Conservation (phyloP, 2,797 vertebrate genomes). For the Masticophis lateralis region DNA sequence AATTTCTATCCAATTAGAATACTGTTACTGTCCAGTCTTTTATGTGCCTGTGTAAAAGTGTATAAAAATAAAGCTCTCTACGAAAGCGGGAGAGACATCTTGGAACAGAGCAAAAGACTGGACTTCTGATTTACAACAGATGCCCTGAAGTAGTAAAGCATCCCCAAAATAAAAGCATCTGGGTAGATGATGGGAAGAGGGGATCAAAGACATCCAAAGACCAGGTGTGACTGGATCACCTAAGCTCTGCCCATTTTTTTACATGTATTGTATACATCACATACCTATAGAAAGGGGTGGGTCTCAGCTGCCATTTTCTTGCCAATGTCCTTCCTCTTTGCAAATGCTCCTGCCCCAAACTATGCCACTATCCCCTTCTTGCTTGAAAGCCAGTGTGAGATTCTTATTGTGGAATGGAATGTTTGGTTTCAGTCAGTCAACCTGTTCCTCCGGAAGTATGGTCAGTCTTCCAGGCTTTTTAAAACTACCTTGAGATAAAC, state of each 20-base stretch:
- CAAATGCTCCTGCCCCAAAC: neutral
- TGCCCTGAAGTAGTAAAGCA: neutral
- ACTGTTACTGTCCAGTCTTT: too few species aligned
- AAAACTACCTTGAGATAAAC: neutral
- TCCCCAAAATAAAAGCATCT: neutral
- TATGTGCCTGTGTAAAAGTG: too few species aligned
- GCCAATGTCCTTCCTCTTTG: neutral
- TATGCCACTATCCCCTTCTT: neutral
- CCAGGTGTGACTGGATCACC: neutral
- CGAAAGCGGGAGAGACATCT: too few species aligned
- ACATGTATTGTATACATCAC: neutral
- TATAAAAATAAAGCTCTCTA: too few species aligned
- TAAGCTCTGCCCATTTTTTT: neutral
- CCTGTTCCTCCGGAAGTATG: neutral
- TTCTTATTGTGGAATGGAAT: neutral
- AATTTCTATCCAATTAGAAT: too few species aligned
- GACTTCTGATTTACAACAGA: too few species aligned
- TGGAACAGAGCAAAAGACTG: too few species aligned
- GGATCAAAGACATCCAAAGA: neutral
- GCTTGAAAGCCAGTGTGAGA: neutral
- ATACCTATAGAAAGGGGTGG: neutral
- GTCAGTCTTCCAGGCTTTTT: neutral
- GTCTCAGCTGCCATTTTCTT: neutral
- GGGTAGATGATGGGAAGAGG: neutral
- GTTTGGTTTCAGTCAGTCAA: neutral